phyloP scores from a whole-genome alignment of 2,113 vertebrate species.

The Myrmecophaga tridactyla region DNA sequence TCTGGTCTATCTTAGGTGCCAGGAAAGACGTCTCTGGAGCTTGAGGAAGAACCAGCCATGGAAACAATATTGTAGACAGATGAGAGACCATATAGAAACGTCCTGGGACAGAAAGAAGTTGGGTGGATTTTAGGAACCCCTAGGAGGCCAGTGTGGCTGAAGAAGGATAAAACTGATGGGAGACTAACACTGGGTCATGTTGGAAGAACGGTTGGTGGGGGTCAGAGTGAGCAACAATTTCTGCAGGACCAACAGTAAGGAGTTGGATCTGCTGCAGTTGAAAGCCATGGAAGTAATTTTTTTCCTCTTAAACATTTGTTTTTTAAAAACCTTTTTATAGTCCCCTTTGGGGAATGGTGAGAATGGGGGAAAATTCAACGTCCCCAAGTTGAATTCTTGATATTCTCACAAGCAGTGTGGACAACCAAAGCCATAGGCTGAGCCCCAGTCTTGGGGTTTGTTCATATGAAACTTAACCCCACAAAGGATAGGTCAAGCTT shows the following conservation, averaged over 20 bases:
- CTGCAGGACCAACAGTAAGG: neutral
- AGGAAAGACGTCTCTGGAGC: neutral
- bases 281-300: neutral
- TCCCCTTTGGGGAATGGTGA: too few relatives aligned
- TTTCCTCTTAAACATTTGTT: neutral
- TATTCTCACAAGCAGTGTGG: too few relatives aligned
- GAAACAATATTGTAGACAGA: neutral
- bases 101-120: neutral
- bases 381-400: too few relatives aligned
- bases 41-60: neutral
- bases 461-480: too few relatives aligned
- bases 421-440: too few relatives aligned
- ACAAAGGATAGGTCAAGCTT: too few relatives aligned
- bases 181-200: neutral
- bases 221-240: neutral
- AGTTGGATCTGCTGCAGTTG: neutral
- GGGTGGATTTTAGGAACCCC: neutral
- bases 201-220: neutral
- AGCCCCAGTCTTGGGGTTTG: too few relatives aligned
- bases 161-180: neutral
- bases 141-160: neutral
- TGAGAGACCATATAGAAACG: neutral
- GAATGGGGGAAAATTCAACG: too few relatives aligned
- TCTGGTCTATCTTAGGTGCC: neutral
- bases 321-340: too few relatives aligned